Evolutionary conservation across 2,113 vertebrate species (phyloP), one percentile per base, ranked within the genome.

Genomic region (Oncorhynchus mykiss): DNA sequence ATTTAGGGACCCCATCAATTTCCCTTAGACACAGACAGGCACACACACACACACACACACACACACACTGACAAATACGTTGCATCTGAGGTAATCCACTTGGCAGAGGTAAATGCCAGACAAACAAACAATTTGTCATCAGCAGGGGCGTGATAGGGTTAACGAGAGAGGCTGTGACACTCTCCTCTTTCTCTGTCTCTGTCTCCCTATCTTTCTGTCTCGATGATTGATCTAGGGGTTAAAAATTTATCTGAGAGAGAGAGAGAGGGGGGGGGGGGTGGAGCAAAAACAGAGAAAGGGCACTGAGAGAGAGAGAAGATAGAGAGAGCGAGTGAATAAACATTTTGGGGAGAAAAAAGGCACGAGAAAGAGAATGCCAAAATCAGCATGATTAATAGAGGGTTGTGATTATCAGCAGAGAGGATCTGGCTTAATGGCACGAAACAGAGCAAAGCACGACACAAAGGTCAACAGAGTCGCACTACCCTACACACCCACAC

Each of bases 31-130:
- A 16, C 22, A 13, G 1, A 66, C 64, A 66, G 24, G 29, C 64
- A 27, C 64, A 66, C 64, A 64, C 25, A 14, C 64, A 27, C 64
- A 29, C 64, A 66, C 64, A 66, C 64, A 29, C 64, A 66, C 64
- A 29, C 13, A 29, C 65, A 67, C 65, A 31, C 65, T 13, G 11
- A 67, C 11, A 27, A 9, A 13, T 25, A 29, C 25, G 25, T 1
- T n/a, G 1, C 60, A 64, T 25, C 60, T 64, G 59, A 62, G 59
- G 59, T 62, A 8, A 62, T 62, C 59, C 59, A 62, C n/a, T 62
- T 62, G 60, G 65, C 65, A 67, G 14, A 67, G 65, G 14, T 24
- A 67, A 67, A 29, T 67, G 65, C 22, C 65, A 67, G 22, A 31
- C 11, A 27, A 12, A 67, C 24, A 67, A 29, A 67, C 22, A 12